These are phyloP conservation scores for Rhopalosiphum nymphaeae DNA, from an alignment of 2,888 invertebrate species.

Conservation along the genomic window DNA sequence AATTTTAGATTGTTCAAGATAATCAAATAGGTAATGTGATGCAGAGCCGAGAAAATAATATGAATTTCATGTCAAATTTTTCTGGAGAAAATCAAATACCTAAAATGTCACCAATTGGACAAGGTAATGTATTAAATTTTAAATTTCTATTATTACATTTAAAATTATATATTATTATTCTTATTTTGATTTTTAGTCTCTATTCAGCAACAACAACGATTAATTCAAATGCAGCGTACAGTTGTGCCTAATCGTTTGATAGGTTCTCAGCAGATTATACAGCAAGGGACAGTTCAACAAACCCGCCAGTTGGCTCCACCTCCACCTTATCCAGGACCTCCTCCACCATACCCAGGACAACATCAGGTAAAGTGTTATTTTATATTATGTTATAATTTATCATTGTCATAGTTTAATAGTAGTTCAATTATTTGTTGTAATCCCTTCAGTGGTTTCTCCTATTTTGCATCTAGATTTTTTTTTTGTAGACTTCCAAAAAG, in stretches of 20 bases:
- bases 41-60: conserved; percentile 57
- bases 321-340: conserved; percentile 81
- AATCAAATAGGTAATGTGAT: conserved; percentile 54
- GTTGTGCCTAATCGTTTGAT: conserved; percentile 57
- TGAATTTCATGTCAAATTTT: conserved; percentile 57
- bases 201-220: conserved; percentile 66
- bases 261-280: conserved; percentile 47
- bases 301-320: conserved; percentile 76
- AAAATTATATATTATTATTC: not conserved
- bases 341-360: conserved; percentile 78
- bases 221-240: conserved; percentile 65
- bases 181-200: conserved; percentile 30
- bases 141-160: not conserved
- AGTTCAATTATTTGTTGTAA: conserved; percentile 37
- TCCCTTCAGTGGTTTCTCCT: conserved; percentile 48
- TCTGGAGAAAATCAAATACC: conserved; percentile 47
- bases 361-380: conserved; percentile 63
- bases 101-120: conserved; percentile 54
- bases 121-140: conserved; percentile 32
- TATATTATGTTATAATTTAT: conserved; percentile 25
- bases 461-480: conserved; percentile 51
- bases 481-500: conserved; percentile 35
- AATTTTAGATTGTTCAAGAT: conserved; percentile 57
- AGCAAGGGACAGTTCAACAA: conserved; percentile 63
- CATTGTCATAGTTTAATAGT: conserved; percentile 32